Evolutionary conservation across 2,113 vertebrate species (phyloP).

Genomic region (Melanocharis versteri): DNA sequence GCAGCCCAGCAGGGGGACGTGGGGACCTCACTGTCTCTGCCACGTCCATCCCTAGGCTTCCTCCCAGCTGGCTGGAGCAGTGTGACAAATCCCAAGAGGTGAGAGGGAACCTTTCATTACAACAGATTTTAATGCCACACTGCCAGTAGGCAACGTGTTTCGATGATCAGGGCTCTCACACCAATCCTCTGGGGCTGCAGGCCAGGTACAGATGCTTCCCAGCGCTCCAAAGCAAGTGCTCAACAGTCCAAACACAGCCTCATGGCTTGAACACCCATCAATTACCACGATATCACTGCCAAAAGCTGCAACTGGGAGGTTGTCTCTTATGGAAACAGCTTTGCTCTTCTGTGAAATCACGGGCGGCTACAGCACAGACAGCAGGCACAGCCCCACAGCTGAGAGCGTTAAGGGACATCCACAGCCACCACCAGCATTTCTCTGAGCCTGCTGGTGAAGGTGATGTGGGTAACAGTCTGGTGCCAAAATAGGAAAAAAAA

Average conservation of each 20-base stretch:
- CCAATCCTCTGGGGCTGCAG: neutral
- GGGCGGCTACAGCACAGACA: neutral
- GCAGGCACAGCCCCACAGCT: fast-evolving
- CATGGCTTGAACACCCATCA: neutral
- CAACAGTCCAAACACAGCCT: neutral
- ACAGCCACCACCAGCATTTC: neutral
- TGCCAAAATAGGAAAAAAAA: no score
- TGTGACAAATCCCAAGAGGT: neutral
- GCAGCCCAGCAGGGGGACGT: neutral
- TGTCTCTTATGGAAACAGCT: neutral
- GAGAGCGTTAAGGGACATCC: fast-evolving
- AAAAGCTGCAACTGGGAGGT: neutral
- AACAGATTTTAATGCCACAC: neutral
- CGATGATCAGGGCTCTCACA: neutral
- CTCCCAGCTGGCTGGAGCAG: neutral
- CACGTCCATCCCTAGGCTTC: constrained; percentile 13
- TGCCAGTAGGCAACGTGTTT: neutral
- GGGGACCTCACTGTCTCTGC: neutral
- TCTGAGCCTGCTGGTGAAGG: neutral
- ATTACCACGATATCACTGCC: neutral
- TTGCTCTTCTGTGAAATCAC: neutral
- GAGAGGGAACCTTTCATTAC: neutral
- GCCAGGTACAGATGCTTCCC: neutral
- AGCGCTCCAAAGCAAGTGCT: neutral
- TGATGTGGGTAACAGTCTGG: no score